These are phyloP conservation scores for Okapia johnstoni DNA, from an alignment of 2,113 vertebrate genomes.

Conservation along the genomic window DNA sequence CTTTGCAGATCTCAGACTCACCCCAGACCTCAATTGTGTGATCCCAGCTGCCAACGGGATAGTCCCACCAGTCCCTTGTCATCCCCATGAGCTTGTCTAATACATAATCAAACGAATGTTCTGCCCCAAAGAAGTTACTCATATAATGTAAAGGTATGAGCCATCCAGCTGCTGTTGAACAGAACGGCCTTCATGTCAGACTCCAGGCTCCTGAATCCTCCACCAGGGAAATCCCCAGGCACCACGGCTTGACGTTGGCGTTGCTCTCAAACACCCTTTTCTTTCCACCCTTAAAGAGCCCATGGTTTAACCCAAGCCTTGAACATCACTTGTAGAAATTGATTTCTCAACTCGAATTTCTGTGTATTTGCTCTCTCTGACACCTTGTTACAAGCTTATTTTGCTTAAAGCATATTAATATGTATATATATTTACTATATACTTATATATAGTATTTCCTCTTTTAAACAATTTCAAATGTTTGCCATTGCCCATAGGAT, in stretches of 20 bases:
- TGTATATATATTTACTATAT: background rate
- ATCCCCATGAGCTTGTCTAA: background rate
- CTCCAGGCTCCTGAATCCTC: fast-evolving
- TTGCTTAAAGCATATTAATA: background rate
- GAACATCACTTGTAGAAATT: background rate
- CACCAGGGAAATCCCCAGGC: background rate
- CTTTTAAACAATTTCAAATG: background rate
- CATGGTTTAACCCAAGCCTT: background rate
- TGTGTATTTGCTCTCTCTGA: background rate
- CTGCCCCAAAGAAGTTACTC: background rate
- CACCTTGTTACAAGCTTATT: background rate
- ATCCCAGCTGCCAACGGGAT: background rate
- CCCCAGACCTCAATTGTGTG: background rate
- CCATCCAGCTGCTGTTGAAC: background rate
- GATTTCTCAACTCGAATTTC: background rate
- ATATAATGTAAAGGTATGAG: background rate
- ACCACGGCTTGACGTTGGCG: fast-evolving
- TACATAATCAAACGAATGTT: background rate
- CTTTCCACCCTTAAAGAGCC: background rate
- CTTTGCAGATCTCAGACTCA: background rate
- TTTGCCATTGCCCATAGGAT: background rate
- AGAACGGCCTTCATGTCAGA: background rate
- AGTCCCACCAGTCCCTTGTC: background rate
- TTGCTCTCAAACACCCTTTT: background rate
- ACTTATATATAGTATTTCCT: background rate